These are phyloP conservation scores for Megalops atlanticus DNA, from an alignment of 2,113 vertebrate species.

Conservation along the genomic window DNA sequence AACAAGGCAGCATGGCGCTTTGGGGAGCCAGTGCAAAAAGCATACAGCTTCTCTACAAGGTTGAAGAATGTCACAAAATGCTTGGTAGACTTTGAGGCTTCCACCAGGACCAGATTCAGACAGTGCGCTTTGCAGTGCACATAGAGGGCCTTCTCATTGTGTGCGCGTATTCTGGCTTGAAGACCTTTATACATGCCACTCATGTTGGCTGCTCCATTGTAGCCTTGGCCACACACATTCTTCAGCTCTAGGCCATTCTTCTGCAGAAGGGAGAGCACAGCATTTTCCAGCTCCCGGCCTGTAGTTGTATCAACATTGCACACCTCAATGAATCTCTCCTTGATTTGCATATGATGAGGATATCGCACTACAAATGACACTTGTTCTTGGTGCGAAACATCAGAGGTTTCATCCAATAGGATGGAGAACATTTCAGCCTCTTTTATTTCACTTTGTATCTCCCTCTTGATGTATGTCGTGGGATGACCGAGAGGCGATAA, in stretches of 20 bases:
- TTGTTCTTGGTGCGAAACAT: constrained; percentile 33
- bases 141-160: constrained; percentile 33
- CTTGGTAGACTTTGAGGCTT: constrained; percentile 29
- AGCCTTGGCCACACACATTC: constrained; percentile 32
- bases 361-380: constrained; percentile 31
- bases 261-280: constrained; percentile 21
- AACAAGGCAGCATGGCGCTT: constrained; percentile 14
- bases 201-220: constrained; percentile 35
- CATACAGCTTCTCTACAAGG: constrained; percentile 30
- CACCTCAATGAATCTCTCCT: constrained; percentile 17
- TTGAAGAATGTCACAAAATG: constrained; percentile 30
- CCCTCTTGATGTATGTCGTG: too few species aligned
- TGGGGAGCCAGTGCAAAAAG: constrained; percentile 22
- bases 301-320: constrained; percentile 22
- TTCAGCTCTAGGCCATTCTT: constrained; percentile 30
- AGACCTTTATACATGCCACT: constrained; percentile 31
- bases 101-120: constrained; percentile 30
- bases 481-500: too few species aligned
- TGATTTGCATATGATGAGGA: constrained; percentile 27
- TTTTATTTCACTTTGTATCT: constrained; percentile 23
- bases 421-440: constrained; percentile 26
- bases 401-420: constrained; percentile 27
- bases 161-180: constrained; percentile 10
- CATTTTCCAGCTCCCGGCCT: constrained; percentile 29
- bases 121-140: constrained; percentile 34